Evolutionary conservation across 2,113 vertebrate species (phyloP).

Genomic region (Speoplatyrhinus poulsoni): DNA sequence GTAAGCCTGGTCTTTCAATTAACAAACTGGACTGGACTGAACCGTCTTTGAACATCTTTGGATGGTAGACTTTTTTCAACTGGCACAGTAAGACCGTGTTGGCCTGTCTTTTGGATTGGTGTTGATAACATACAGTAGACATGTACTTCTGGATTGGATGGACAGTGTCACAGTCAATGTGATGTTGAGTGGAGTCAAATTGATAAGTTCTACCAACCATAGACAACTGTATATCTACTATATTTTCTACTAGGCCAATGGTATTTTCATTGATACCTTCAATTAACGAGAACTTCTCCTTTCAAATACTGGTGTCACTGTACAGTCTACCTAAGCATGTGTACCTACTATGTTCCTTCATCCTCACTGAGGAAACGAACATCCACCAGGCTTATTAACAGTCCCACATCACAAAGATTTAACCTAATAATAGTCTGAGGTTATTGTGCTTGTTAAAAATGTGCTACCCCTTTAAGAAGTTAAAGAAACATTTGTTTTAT

Average conservation of each 20-base stretch:
- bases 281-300: too few species aligned
- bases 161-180: conserved; percentile 13
- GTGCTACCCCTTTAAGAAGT: too few species aligned
- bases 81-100: conserved; percentile 18
- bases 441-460: too few species aligned
- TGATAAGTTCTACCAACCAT: not conserved
- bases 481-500: too few species aligned
- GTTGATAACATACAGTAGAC: conserved; percentile 19
- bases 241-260: conserved; percentile 9
- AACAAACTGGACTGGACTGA: conserved; percentile 37
- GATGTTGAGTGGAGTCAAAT: conserved; percentile 1
- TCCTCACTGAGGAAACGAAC: too few species aligned
- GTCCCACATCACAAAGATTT: too few species aligned
- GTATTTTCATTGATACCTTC: too few species aligned
- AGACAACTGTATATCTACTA: not conserved
- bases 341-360: too few species aligned
- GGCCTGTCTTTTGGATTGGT: conserved; percentile 8
- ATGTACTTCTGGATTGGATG: conserved; percentile 25
- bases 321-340: too few species aligned
- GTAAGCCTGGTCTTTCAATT: conserved; percentile 43
- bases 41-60: conserved; percentile 50
- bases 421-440: too few species aligned
- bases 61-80: conserved; percentile 66
- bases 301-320: too few species aligned
- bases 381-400: too few species aligned